Base-by-base conservation (phyloP, 2,888 invertebrate genomes). In the Eilema griseolum region DNA sequence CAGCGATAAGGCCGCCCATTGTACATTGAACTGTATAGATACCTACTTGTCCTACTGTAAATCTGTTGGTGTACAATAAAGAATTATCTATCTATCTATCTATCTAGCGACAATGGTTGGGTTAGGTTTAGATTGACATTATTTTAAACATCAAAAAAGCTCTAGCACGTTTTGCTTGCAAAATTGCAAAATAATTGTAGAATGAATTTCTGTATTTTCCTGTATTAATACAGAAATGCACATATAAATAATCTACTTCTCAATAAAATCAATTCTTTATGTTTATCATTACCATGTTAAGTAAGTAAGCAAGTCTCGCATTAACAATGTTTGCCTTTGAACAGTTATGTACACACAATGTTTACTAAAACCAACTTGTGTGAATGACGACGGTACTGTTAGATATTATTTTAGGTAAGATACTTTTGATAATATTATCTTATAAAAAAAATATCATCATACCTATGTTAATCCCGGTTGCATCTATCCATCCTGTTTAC, bases 281-380 rank as follows among this genome's bases (percentile, higher is more conserved):
- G 20, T 46, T 52, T 52, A 52, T 52, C 52, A n/a, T 52, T 52
- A 52, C n/a, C 52, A n/a, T 37, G 20, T 16, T 37, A 28, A 28
- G 14, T 16, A 14, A 16, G 8, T 10, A n/a, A 52, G 8, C 7
- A 59, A 26, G 26, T 59, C 26, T 26, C 59, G 16, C 26, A 26
- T 20, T 59, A 14, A 59, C 59, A 59, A 59, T 59, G 20, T 59
- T 59, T 59, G 14, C 24, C 7, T 23, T 59, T 26, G 8, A 26
- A 59, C 59, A 59, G 59, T 59, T 59, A 59, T 59, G 59, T 59
- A 59, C 26, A 59, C 59, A 59, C 59, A 14, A 12, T 23, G 24
- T 59, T 59, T 59, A 4, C 26, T 59, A 16, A 26, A 24, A 59
- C 46, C 46, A 59, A 26, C 14, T 26, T 26, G 59, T 59, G 59